A percentile compares a stretch with the other conserved stretches of the same genome.
Evolutionary conservation across 2,113 vertebrate species (phyloP).

Genomic region (Ictalurus punctatus): DNA sequence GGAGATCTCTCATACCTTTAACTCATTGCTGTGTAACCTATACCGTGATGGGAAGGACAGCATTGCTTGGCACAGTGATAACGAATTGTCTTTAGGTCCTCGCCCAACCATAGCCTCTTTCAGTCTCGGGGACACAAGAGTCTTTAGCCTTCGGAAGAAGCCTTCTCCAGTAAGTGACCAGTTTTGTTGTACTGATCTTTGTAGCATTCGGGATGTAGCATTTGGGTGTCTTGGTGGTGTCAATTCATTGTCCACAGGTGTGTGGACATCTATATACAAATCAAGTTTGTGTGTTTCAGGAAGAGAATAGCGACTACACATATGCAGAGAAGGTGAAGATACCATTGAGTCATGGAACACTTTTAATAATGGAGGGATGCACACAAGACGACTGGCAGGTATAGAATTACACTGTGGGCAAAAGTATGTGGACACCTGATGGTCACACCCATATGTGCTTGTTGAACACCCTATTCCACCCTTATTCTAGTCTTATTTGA

Average conservation of each 20-base stretch:
- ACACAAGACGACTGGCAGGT: conserved; percentile 96
- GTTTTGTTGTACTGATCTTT: background rate
- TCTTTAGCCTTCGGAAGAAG: conserved; percentile 92
- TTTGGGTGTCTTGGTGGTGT: background rate
- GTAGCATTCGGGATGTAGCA: background rate
- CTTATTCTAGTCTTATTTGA: background rate
- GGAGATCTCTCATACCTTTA: conserved; percentile 76
- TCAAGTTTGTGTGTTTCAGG: conserved; percentile 69
- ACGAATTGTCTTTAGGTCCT: conserved; percentile 79
- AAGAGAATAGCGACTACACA: conserved; percentile 84
- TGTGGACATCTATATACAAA: background rate
- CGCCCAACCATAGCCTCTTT: conserved; percentile 86
- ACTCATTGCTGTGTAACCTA: conserved; percentile 92
- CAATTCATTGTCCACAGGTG: background rate
- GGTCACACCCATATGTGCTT: background rate
- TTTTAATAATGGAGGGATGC: conserved; percentile 92
- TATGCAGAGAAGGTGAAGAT: conserved; percentile 81
- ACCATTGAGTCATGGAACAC: conserved; percentile 84
- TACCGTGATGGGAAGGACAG: conserved; percentile 90
- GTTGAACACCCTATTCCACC: no score
- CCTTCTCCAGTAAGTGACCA: conserved; percentile 79
- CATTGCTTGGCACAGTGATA: conserved; percentile 94
- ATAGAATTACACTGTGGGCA: conserved; percentile 8
- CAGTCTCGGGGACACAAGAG: conserved; percentile 87
- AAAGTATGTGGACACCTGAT: background rate